These are phyloP conservation scores for Drosophila acutilabella DNA, from an alignment of 2,888 invertebrate genomes.

Conservation along the genomic window DNA sequence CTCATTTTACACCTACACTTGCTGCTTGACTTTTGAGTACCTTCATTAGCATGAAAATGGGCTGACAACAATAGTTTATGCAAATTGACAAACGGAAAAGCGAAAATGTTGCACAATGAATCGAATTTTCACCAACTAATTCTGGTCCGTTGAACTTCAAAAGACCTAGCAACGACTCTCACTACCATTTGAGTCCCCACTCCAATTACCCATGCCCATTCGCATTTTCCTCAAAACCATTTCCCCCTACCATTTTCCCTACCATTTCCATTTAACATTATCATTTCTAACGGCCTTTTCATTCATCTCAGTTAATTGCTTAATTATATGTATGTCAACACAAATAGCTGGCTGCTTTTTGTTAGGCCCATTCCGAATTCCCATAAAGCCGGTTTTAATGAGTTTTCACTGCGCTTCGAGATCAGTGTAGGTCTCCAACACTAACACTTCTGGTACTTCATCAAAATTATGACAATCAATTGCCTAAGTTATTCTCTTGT, in stretches of 20 bases:
- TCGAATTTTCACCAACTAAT: conserved; percentile 21
- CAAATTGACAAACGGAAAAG: conserved; percentile 46
- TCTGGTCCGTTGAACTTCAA: conserved; percentile 32
- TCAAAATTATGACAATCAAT: conserved; percentile 2
- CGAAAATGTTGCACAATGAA: conserved; percentile 33
- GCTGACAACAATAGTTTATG: conserved; percentile 37
- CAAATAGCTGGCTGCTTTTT: conserved; percentile 13
- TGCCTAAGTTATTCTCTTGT: conserved; percentile 9
- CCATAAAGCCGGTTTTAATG: conserved; percentile 18
- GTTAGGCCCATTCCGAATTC: conserved; percentile 17
- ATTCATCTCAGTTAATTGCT: conserved; percentile 45
- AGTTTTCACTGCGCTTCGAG: conserved; percentile 25
- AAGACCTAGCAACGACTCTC: conserved; percentile 3
- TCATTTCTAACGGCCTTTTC: conserved; percentile 45
- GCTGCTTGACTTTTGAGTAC: conserved; percentile 3
- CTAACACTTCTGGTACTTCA: not conserved
- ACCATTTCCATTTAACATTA: conserved; percentile 29
- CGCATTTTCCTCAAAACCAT: conserved; percentile 7
- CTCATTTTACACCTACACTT: not conserved
- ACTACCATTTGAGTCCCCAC: not conserved
- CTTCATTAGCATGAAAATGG: conserved; percentile 49
- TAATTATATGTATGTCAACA: conserved; percentile 44
- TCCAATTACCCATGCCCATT: conserved; percentile 12
- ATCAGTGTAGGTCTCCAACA: not conserved
- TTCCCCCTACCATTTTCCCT: conserved; percentile 12